These are phyloP conservation scores for Oncopodura yosiiana DNA, from an alignment of 1,140 invertebrate species.

Conservation along the genomic window DNA sequence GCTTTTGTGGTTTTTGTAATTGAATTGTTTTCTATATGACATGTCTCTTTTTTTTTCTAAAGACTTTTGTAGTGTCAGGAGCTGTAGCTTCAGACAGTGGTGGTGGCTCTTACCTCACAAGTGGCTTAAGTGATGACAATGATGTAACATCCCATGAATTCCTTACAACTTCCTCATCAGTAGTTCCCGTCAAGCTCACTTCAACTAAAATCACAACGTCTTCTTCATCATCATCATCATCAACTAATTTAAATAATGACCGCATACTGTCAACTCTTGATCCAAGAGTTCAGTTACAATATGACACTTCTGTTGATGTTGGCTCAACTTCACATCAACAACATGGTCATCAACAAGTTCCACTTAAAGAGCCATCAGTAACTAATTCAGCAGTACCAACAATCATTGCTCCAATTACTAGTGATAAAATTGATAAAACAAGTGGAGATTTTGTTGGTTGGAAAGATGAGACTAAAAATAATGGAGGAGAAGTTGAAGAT, in stretches of 20 bases:
- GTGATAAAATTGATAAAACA: no score
- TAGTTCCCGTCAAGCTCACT: conserved; percentile 25
- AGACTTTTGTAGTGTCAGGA: no score
- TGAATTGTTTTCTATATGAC: no score
- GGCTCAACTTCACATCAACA: conserved; percentile 1
- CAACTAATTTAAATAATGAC: no score
- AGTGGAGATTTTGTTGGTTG: conserved; percentile 7
- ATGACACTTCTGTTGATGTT: conserved; percentile 7
- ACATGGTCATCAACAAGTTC: background rate
- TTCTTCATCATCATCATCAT: background rate
- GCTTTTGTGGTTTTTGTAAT: no score
- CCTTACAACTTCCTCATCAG: conserved; percentile 25
- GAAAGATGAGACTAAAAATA: background rate
- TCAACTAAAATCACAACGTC: background rate
- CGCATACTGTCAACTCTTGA: no score
- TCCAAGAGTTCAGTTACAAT: no score
- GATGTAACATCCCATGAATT: conserved; percentile 27
- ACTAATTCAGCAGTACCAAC: background rate
- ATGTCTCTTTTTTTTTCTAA: no score
- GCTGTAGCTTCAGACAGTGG: no score
- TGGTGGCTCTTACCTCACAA: background rate
- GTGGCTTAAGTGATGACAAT: conserved; percentile 1
- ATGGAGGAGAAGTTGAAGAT: conserved; percentile 4
- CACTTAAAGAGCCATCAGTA: background rate
- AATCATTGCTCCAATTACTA: no score